phyloP scores from a whole-genome alignment of 2,888 invertebrate species.

The Drosophila kuntzei region DNA sequence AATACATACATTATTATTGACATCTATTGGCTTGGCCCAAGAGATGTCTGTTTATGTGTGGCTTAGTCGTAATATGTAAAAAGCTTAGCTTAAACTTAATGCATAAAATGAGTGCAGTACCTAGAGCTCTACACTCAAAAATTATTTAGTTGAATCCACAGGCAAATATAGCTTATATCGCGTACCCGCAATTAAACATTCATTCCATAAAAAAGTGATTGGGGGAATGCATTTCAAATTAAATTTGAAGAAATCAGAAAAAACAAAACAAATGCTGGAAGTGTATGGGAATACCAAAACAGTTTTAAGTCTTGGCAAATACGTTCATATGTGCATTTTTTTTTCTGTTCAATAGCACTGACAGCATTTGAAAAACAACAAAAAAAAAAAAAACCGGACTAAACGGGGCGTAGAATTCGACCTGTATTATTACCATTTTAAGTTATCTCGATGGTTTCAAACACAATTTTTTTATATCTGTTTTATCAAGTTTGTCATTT shows the following conservation, averaged over 20 bases:
- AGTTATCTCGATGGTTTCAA: background rate
- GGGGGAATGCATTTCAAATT: slow-evolving; percentile 56
- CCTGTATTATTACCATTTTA: background rate
- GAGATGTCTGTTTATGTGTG: slow-evolving; percentile 23
- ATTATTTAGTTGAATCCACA: slow-evolving; percentile 41
- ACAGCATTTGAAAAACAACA: background rate
- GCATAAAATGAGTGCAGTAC: slow-evolving; percentile 37
- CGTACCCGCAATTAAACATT: slow-evolving; percentile 22
- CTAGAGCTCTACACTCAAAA: slow-evolving; percentile 30
- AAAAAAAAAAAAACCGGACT: background rate
- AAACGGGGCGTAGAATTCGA: background rate
- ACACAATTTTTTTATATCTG: background rate
- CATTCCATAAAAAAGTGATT: slow-evolving; percentile 7
- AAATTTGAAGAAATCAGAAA: slow-evolving; percentile 17
- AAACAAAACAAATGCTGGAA: slow-evolving; percentile 11
- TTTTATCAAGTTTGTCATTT: background rate
- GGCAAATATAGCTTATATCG: slow-evolving; percentile 36
- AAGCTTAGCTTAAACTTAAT: slow-evolving; percentile 72
- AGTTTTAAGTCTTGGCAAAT: background rate
- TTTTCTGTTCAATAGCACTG: slow-evolving; percentile 8
- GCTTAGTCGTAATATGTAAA: slow-evolving; percentile 53
- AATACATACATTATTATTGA: slow-evolving; percentile 30
- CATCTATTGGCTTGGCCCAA: slow-evolving; percentile 23
- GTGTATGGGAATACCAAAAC: background rate
- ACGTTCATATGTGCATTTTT: slow-evolving; percentile 1